A percentile compares a stretch with the other conserved stretches of the same genome.
phyloP scores from a whole-genome alignment of 2,113 vertebrate species.

The Marmota flaviventris region DNA sequence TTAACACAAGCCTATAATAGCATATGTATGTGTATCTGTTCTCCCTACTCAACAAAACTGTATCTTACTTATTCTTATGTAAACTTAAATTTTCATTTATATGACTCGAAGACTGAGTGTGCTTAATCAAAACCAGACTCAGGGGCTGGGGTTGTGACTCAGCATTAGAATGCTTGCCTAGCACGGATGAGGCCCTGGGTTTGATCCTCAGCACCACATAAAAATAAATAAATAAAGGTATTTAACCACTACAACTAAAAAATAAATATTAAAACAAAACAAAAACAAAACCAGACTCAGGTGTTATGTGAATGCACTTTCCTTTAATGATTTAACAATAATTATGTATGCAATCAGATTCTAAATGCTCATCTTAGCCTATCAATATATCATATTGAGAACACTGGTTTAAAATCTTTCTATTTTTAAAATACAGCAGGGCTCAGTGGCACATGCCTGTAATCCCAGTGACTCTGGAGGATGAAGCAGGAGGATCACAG shows the following conservation, averaged over 20 bases:
- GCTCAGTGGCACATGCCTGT: too few species aligned
- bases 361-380: slow-evolving; percentile 69
- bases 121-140: background rate
- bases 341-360: slow-evolving; percentile 53
- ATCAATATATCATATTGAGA: background rate
- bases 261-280: too few species aligned
- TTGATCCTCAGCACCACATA: too few species aligned
- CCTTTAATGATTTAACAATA: slow-evolving; percentile 61
- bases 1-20: background rate
- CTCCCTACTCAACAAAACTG: background rate
- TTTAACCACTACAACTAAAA: too few species aligned
- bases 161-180: too few species aligned
- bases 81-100: slow-evolving; percentile 34
- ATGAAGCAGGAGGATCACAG: too few species aligned
- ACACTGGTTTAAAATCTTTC: background rate
- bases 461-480: too few species aligned
- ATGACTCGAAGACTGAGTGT: background rate
- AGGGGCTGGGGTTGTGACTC: too few species aligned
- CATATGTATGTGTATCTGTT: background rate
- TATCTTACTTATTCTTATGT: background rate
- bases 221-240: too few species aligned
- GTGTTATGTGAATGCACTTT: background rate
- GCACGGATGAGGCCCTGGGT: too few species aligned
- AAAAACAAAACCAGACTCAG: background rate
- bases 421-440: too few species aligned